Evolutionary conservation across 2,113 vertebrate species (phyloP).

Genomic region (Erythrolamprus reginae): DNA sequence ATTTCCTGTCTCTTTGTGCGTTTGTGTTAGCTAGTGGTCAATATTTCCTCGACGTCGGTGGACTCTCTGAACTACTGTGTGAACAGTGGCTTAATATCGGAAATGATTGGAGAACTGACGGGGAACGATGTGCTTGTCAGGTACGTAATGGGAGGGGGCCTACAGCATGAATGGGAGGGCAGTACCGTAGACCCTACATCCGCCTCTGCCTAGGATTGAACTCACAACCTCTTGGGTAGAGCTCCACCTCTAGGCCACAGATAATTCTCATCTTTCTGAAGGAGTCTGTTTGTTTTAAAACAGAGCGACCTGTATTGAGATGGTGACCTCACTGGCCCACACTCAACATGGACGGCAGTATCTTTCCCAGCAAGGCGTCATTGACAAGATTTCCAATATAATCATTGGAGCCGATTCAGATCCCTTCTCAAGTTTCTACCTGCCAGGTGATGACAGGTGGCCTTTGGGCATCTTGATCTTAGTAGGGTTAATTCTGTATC

Average conservation of each 20-base stretch:
- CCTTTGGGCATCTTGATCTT: not conserved
- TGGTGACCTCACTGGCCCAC: slow-evolving; percentile 82
- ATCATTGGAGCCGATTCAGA: slow-evolving; percentile 86
- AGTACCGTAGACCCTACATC: too few species aligned
- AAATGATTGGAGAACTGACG: slow-evolving; percentile 85
- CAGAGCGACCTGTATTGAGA: slow-evolving; percentile 90
- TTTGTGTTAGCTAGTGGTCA: slow-evolving; percentile 79
- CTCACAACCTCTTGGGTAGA: too few species aligned
- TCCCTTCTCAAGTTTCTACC: slow-evolving; percentile 87
- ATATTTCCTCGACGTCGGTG: slow-evolving; percentile 80
- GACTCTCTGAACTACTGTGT: slow-evolving; percentile 84
- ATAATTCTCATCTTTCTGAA: not conserved
- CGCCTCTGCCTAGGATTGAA: too few species aligned
- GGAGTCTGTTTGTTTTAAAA: not conserved
- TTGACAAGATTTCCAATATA: slow-evolving; percentile 90
- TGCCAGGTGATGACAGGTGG: slow-evolving; percentile 77
- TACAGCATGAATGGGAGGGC: not conserved
- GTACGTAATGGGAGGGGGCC: slow-evolving; percentile 60
- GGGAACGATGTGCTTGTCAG: slow-evolving; percentile 91
- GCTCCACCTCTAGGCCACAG: too few species aligned
- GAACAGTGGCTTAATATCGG: slow-evolving; percentile 77
- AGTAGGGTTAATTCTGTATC: too few species aligned
- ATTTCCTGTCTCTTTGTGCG: not conserved
- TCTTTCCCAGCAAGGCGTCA: slow-evolving; percentile 85
- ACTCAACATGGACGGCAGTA: slow-evolving; percentile 84